These are phyloP conservation scores for Andrena trimmerana DNA, from an alignment of 2,888 invertebrate species.

Conservation along the genomic window DNA sequence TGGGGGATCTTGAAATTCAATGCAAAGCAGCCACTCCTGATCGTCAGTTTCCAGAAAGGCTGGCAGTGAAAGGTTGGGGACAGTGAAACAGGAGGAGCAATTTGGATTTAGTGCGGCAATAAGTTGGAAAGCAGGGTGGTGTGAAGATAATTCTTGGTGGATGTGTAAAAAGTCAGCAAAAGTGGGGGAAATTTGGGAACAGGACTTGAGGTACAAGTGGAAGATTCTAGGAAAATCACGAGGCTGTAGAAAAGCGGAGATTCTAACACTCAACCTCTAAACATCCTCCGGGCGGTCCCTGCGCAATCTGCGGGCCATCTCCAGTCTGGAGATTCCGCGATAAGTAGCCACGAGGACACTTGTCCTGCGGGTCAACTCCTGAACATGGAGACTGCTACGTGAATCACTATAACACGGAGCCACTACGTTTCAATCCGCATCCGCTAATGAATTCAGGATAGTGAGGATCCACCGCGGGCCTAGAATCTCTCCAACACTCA, in stretches of 20 bases:
- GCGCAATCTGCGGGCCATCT: background rate
- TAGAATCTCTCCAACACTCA: background rate
- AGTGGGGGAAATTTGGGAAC: background rate
- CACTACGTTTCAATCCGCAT: background rate
- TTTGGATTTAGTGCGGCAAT: background rate
- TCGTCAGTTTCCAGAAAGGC: background rate
- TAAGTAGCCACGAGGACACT: background rate
- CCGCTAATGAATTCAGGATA: no score
- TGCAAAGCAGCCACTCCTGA: background rate
- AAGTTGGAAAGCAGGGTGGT: background rate
- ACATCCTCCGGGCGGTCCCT: background rate
- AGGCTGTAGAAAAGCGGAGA: background rate
- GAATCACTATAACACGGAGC: background rate
- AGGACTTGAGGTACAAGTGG: background rate
- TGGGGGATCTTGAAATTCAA: constrained; percentile 40
- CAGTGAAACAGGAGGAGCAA: background rate
- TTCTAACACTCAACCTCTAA: background rate
- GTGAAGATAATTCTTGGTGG: background rate
- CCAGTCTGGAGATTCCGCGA: background rate
- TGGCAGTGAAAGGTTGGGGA: background rate
- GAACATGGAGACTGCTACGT: background rate
- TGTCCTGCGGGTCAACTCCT: background rate
- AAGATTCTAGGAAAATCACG: background rate
- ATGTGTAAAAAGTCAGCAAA: background rate
- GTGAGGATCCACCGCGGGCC: no score